These are phyloP conservation scores for Oasisia sp. DNA, from an alignment of 2,888 invertebrate genomes.

Conservation along the genomic window DNA sequence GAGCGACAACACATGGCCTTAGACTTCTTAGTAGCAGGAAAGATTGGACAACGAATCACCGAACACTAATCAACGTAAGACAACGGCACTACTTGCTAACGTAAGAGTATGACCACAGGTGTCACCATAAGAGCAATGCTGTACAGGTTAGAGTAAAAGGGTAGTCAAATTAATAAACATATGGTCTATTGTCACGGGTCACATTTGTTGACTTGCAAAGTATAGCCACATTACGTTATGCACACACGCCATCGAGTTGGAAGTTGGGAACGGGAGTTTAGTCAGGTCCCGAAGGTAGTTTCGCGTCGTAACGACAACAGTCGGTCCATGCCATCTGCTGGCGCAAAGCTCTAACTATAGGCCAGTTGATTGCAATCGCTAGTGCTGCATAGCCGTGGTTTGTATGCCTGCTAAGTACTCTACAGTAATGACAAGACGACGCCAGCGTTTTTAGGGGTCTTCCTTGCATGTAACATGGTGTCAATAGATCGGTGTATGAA, in stretches of 20 bases:
- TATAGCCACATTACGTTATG: too few species aligned
- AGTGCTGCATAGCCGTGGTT: too few species aligned
- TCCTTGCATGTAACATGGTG: too few species aligned
- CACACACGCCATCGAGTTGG: neutral
- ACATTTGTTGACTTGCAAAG: too few species aligned
- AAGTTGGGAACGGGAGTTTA: neutral
- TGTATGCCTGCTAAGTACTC: too few species aligned
- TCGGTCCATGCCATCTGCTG: neutral
- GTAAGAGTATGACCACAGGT: neutral
- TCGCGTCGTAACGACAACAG: neutral
- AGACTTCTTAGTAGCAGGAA: too few species aligned
- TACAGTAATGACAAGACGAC: too few species aligned
- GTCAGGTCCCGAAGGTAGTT: neutral
- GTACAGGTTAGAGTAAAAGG: neutral
- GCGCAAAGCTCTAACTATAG: too few species aligned
- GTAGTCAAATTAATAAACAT: neutral
- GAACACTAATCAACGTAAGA: neutral
- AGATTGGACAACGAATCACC: too few species aligned
- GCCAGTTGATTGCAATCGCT: neutral
- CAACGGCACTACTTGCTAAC: neutral
- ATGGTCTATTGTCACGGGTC: neutral
- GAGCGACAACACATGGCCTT: too few species aligned
- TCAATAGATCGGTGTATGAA: too few species aligned
- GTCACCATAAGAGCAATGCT: neutral
- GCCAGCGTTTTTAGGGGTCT: too few species aligned